Base-by-base conservation (phyloP, 2,797 vertebrate species). In the Smutsia gigantea region DNA sequence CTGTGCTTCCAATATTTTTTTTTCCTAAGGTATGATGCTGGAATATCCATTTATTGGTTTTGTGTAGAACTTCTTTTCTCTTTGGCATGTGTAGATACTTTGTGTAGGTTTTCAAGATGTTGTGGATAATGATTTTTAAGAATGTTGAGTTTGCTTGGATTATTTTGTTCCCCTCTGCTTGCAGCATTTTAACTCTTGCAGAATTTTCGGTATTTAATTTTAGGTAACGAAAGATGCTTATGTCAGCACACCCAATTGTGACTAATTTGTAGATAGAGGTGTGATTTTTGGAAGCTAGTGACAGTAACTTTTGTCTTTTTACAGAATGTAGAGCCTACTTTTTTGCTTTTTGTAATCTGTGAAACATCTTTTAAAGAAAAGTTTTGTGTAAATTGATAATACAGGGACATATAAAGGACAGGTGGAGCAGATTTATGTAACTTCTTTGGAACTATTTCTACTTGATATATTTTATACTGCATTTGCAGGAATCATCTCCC, bases 101-200 rank as follows among this genome's bases (percentile, higher is more conserved):
- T 72, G 1, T 95, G 72, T 93, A 51, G 27, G n/a, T 64, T 88
- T 93, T 88, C 74, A 94, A 68, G 71, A 84, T 91, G 78, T 91
- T 46, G n/a, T 53, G 14, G 27, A 88, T 91, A 94, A 96, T 95
- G 6, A 84, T 34, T 90, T 95, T 94, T 94, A 81, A 86, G 72
- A 85, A 34, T 85, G 75, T 64, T 77, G 31, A 57, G 14, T n/a
- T 87, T 66, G 25, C 72, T 90, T 93, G 53, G 34, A 57, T 72
- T 90, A 12, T 64, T 81, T 72, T 19, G 0, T 85, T 89, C 37
- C 39, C 39, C 25, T 37, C 14, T 72, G 17, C 29, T 37, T 34
- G n/a, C 64, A 95, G 34, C 12, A 72, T 86, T 87, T 95, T 51
- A 75, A 37, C 87, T 96, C 39, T 79, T 88, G 14, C 8, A 93